A percentile compares a stretch with the other conserved stretches of the same genome.
These are phyloP conservation scores for Parus major DNA, from an alignment of 2,113 vertebrate species.

Conservation along the genomic window DNA sequence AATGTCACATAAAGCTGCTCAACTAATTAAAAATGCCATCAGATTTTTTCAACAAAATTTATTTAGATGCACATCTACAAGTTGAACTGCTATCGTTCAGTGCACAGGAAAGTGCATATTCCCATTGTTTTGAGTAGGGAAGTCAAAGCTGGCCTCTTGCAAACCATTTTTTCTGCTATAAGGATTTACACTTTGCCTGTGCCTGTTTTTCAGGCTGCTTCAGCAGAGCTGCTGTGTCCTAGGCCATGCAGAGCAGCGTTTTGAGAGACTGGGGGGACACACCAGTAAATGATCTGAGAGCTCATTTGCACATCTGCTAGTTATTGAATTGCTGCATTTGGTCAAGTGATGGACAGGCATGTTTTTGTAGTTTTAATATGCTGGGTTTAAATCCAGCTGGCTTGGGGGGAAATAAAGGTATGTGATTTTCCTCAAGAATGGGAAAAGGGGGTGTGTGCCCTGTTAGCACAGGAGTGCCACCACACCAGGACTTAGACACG, in stretches of 20 bases:
- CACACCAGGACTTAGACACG: not conserved
- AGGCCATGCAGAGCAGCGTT: not conserved
- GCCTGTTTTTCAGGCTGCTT: not conserved
- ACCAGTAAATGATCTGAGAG: not conserved
- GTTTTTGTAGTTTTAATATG: not conserved
- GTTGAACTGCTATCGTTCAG: not conserved
- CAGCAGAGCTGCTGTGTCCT: not conserved
- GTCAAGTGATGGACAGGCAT: not conserved
- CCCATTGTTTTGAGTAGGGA: not conserved
- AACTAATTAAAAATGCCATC: not conserved
- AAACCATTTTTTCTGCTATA: not conserved
- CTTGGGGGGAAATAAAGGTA: not conserved
- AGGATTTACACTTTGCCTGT: not conserved
- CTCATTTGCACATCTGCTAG: not conserved
- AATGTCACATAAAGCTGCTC: not conserved
- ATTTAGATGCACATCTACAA: not conserved
- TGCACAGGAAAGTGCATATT: not conserved
- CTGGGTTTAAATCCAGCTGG: not conserved
- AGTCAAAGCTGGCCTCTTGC: not conserved
- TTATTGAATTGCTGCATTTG: not conserved
- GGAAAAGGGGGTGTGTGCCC: not conserved
- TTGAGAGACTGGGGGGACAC: not conserved
- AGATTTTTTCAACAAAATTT: not conserved
- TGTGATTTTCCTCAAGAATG: not conserved
- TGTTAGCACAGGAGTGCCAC: not conserved